Conservation (phyloP, 1,140 invertebrate genomes). For the Arctopsyche grandis region DNA sequence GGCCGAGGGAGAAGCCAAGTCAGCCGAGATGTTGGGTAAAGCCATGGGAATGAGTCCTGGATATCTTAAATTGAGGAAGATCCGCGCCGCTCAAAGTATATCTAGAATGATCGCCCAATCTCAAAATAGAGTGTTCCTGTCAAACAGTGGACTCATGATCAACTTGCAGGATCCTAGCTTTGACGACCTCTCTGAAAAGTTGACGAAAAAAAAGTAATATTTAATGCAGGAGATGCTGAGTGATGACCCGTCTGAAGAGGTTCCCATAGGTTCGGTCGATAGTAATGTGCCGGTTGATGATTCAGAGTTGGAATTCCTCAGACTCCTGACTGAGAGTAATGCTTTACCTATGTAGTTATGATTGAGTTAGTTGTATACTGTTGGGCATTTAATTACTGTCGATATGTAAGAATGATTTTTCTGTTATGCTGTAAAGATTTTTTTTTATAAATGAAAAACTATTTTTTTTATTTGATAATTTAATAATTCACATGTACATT, state of each 20-base stretch:
- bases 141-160: slow-evolving; percentile 93
- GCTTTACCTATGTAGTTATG: background rate
- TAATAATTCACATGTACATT: too few species aligned
- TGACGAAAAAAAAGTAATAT: slow-evolving; percentile 82
- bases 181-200: slow-evolving; percentile 86
- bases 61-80: slow-evolving; percentile 97
- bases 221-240: slow-evolving; percentile 56
- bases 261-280: background rate
- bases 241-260: background rate
- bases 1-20: slow-evolving; percentile 99
- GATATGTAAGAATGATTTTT: background rate
- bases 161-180: slow-evolving; percentile 96
- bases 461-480: too few species aligned
- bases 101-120: slow-evolving; percentile 95
- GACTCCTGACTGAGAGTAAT: slow-evolving; percentile 17
- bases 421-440: background rate
- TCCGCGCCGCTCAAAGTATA: slow-evolving; percentile 97
- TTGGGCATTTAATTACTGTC: slow-evolving; percentile 10
- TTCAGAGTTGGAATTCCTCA: background rate
- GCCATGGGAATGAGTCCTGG: slow-evolving; percentile 95
- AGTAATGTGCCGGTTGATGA: background rate
- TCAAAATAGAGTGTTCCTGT: slow-evolving; percentile 95
- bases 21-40: slow-evolving; percentile 97
- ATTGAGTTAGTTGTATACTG: background rate
- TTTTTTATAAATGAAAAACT: background rate